Percentiles rank a stretch among this genome's conserved stretches.
Evolutionary conservation across 2,797 vertebrate species (phyloP).

Genomic region (Channallabes apus): DNA sequence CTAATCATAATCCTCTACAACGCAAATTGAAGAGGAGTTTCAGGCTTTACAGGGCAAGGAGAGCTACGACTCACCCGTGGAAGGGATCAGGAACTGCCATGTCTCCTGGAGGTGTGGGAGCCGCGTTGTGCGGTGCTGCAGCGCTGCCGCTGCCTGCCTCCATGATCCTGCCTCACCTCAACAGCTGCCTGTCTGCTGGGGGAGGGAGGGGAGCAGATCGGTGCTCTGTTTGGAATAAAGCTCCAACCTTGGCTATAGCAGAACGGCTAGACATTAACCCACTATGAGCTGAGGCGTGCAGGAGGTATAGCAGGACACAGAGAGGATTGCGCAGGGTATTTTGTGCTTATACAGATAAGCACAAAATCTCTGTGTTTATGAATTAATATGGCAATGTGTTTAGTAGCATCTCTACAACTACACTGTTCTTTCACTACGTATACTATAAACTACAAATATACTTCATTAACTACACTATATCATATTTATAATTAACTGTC

Average conservation of each 20-base stretch:
- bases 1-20: conserved; percentile 32
- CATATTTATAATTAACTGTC: too few species aligned
- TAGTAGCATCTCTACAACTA: not conserved
- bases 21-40: conserved; percentile 22
- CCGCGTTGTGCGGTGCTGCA: conserved; percentile 74
- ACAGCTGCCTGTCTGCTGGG: conserved; percentile 67
- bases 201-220: conserved; percentile 48
- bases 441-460: not conserved
- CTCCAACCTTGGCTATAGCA: conserved; percentile 33
- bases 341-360: too few species aligned
- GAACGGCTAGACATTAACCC: conserved; percentile 64
- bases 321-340: not conserved
- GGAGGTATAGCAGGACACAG: not conserved
- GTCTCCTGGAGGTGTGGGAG: conserved; percentile 71
- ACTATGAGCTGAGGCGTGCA: conserved; percentile 56
- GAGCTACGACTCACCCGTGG: conserved; percentile 71
- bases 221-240: conserved; percentile 39
- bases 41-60: not conserved
- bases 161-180: conserved; percentile 77
- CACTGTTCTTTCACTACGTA: not conserved
- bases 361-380: not conserved
- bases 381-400: not conserved
- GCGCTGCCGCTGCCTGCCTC: conserved; percentile 77
- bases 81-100: conserved; percentile 74
- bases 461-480: too few species aligned